Conservation (phyloP, 2,797 vertebrate species). For the Falco peregrinus region DNA sequence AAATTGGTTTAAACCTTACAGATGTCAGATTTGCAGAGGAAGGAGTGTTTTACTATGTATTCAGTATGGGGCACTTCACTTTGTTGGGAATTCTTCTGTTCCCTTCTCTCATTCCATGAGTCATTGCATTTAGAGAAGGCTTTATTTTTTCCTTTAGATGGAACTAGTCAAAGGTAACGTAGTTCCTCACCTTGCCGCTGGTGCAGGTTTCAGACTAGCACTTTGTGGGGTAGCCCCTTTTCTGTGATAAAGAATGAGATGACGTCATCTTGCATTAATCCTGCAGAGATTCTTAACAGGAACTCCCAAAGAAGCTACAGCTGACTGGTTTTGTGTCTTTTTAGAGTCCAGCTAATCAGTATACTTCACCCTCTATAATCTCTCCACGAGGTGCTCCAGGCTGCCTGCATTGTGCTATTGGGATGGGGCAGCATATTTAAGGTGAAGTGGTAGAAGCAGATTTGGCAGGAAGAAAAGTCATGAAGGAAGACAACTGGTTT, state of each 20-base stretch:
- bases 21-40: not conserved
- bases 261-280: not conserved
- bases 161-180: not conserved
- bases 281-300: not conserved
- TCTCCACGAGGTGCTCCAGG: not conserved
- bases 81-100: not conserved
- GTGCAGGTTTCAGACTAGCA: not conserved
- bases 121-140: not conserved
- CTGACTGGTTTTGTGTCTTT: not conserved
- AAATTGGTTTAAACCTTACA: not conserved
- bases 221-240: not conserved
- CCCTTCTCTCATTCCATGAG: not conserved
- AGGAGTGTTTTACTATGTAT: not conserved
- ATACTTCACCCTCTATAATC: not conserved
- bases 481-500: not conserved
- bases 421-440: not conserved
- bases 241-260: not conserved
- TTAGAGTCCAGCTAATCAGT: not conserved
- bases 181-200: not conserved
- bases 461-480: not conserved
- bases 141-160: not conserved
- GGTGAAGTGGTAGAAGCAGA: not conserved
- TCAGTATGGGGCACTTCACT: not conserved
- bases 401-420: not conserved
- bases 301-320: not conserved